These are phyloP conservation scores for Scophthalmus maximus DNA, from an alignment of 2,113 vertebrate genomes.

Conservation along the genomic window DNA sequence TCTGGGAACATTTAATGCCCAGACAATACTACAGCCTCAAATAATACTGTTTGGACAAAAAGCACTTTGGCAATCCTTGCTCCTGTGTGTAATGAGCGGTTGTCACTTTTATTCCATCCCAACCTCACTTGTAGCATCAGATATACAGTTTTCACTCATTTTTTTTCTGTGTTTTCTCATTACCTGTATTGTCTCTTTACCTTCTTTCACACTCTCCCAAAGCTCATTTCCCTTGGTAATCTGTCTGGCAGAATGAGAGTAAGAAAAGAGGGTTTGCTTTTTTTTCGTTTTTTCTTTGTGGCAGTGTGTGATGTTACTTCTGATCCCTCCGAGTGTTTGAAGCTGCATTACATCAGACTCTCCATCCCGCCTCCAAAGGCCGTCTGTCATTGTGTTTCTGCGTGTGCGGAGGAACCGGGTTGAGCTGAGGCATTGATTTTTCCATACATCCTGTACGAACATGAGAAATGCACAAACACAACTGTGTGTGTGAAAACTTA, in stretches of 20 bases:
- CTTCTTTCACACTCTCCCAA: conserved; percentile 42
- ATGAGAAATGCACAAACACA: conserved; percentile 26
- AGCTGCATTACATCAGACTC: conserved; percentile 72
- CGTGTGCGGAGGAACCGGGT: conserved; percentile 30
- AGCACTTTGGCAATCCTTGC: not conserved
- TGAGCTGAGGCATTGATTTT: conserved; percentile 42
- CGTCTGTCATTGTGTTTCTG: conserved; percentile 40
- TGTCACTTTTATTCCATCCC: conserved; percentile 2
- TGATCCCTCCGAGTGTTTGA: conserved; percentile 69
- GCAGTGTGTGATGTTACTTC: conserved; percentile 62
- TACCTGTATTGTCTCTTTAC: conserved; percentile 39
- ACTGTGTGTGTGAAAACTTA: not conserved
- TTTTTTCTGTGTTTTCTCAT: conserved; percentile 22
- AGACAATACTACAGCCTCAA: conserved; percentile 20
- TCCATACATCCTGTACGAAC: conserved; percentile 26
- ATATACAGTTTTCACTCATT: conserved; percentile 1
- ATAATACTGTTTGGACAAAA: conserved; percentile 23
- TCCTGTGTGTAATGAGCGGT: no score
- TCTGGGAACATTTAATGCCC: conserved; percentile 47
- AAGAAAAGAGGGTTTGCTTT: conserved; percentile 37
- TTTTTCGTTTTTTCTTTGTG: conserved; percentile 19
- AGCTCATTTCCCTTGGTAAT: conserved; percentile 42
- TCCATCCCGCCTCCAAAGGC: conserved; percentile 54
- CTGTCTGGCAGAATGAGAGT: conserved; percentile 50
- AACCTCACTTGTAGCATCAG: not conserved